Evolutionary conservation across 2,888 invertebrate genomes (phyloP).

Genomic region (Leptopilina drosophilae): DNA sequence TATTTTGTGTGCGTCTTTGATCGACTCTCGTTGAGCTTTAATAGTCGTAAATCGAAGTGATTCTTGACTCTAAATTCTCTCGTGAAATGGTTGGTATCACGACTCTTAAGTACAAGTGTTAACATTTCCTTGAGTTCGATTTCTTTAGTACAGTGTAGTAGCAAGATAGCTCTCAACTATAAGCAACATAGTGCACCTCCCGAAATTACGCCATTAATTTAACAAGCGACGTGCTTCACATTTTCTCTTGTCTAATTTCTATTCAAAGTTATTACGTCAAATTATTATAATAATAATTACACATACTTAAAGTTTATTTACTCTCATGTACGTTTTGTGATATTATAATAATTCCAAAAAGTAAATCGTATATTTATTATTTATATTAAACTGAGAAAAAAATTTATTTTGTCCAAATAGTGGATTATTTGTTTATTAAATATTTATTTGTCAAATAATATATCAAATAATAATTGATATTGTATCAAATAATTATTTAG

Average conservation of each 20-base stretch:
- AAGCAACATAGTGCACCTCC: not conserved
- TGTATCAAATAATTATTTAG: no score
- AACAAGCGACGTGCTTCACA: slow-evolving; percentile 26
- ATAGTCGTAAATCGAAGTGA: slow-evolving; percentile 10
- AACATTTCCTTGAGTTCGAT: slow-evolving; percentile 31
- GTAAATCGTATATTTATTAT: no score
- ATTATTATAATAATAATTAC: slow-evolving; percentile 1
- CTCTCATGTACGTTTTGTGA: no score
- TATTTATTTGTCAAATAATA: no score
- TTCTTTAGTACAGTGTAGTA: not conserved
- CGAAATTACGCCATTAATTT: slow-evolving; percentile 27
- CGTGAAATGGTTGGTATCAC: slow-evolving; percentile 5
- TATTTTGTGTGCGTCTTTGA: not conserved
- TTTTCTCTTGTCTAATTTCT: slow-evolving; percentile 18
- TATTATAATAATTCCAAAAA: no score
- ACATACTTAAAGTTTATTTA: no score
- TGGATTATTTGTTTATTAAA: no score
- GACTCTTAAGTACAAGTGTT: slow-evolving; percentile 14
- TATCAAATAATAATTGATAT: no score
- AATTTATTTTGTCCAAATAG: no score
- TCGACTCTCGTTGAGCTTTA: not conserved
- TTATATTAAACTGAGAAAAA: no score
- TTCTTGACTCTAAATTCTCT: not conserved
- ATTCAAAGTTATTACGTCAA: not conserved
- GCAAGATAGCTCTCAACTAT: not conserved